phyloP scores from a whole-genome alignment of 1,140 invertebrate species.

The Scaptomyza pallida region DNA sequence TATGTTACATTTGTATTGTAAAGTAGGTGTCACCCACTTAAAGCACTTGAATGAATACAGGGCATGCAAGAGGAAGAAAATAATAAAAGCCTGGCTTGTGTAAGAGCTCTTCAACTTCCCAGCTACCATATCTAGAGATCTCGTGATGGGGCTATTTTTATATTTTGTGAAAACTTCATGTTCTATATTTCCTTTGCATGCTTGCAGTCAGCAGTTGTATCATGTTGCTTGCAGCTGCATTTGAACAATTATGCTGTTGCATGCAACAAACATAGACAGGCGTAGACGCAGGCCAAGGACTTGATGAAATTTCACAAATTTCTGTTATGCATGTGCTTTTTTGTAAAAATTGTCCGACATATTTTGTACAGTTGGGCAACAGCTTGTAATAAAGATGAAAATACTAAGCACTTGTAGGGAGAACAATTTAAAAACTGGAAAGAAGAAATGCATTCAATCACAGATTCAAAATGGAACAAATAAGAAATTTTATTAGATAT shows the following conservation, averaged over 20 bases:
- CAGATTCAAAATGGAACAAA: too few relatives aligned
- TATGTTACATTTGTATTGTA: not conserved
- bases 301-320: conserved; percentile 35
- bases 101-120: conserved; percentile 16
- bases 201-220: not conserved
- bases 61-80: not conserved
- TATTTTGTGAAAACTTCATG: conserved; percentile 23
- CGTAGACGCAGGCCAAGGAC: not conserved
- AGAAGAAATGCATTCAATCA: too few relatives aligned
- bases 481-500: not conserved
- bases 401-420: not conserved
- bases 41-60: not conserved
- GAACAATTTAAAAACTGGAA: not conserved
- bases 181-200: conserved; percentile 4
- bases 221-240: conserved; percentile 6
- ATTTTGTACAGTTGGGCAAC: not conserved
- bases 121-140: conserved; percentile 13
- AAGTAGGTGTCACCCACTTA: not conserved
- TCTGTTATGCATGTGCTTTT: conserved; percentile 11
- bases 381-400: conserved; percentile 14
- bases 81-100: conserved; percentile 20
- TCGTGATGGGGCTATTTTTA: conserved; percentile 6
- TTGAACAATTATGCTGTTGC: not conserved
- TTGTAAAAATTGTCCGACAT: not conserved
- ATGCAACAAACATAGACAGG: not conserved